A percentile compares a stretch with the other conserved stretches of the same genome.
phyloP scores from a whole-genome alignment of 2,113 vertebrate genomes.

The Sterna hirundo region DNA sequence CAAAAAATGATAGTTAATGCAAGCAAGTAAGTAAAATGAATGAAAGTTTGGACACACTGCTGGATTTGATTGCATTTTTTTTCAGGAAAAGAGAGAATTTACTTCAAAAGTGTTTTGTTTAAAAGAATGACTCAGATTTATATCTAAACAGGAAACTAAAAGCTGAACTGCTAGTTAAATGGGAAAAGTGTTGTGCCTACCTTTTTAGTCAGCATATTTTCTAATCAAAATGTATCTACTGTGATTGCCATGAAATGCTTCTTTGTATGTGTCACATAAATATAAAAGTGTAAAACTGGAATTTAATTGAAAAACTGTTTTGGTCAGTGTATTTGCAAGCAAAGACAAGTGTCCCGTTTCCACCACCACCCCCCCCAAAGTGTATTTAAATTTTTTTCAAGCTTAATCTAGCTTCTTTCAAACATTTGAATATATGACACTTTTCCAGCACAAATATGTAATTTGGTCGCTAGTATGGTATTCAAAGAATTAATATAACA shows the following conservation, averaged over 20 bases:
- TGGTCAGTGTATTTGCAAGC: neutral
- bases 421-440: neutral
- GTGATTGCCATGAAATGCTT: neutral
- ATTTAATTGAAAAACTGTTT: neutral
- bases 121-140: neutral
- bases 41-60: neutral
- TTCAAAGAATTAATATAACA: neutral
- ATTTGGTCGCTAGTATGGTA: neutral
- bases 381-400: neutral
- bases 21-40: neutral
- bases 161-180: neutral
- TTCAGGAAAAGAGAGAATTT: neutral
- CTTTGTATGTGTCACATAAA: neutral
- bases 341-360: neutral
- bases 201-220: neutral
- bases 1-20: neutral
- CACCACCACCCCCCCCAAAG: fast-evolving
- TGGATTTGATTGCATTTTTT: neutral
- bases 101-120: neutral
- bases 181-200: neutral
- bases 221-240: neutral
- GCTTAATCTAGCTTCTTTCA: neutral
- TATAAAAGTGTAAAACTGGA: neutral
- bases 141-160: neutral
- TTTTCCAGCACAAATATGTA: neutral